Base-by-base conservation (phyloP, 2,113 vertebrate species). In the Hassar affinis region DNA sequence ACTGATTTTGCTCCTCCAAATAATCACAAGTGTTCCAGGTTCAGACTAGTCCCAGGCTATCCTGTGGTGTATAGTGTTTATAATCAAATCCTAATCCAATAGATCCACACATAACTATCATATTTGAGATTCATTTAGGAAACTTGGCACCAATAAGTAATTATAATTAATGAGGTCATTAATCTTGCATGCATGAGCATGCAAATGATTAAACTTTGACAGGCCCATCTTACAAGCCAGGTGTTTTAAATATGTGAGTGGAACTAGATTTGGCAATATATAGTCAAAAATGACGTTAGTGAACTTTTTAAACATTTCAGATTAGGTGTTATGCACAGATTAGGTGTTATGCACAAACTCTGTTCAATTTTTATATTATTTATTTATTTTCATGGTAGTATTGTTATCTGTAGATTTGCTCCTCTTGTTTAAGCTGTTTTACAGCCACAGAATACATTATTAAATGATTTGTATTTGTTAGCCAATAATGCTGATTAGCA, bases 371-470 rank as follows among this genome's bases (percentile, higher is more conserved):
- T n/a, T n/a, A n/a, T n/a, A n/a, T n/a, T n/a, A n/a, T 71, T 45
- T 22, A n/a, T 45, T 25, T 45, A 6, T 45, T n/a, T 25, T 10
- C 42, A 45, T 25, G 22, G 22, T 71, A 57, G 52, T 27, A 52
- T 35, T 56, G 15, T 54, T 22, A 57, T 30, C 20, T 35, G 30
- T 14, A 75, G 6, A 77, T 61, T 78, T 61, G 77, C 59, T 47
- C 14, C 2, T 18, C 25, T 15, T 22, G 9, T 78, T 57, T 56
- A 14, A 7, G 22, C 30, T 78, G 10, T 35, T 56, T 25, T 78
- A 78, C 7, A 25, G 75, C 18, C 22, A 72, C 38, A n/a, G 22
- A 72, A n/a, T 72, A 17, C 69, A 72, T 72, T 68, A 68, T 68
- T 47, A n/a, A 72, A 15, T 72, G 4, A 49, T 72, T n/a, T 72